A percentile compares a stretch with the other conserved stretches of the same genome.
Evolutionary conservation across 2,888 invertebrate species (phyloP).

Genomic region (Saturnia pavonia): DNA sequence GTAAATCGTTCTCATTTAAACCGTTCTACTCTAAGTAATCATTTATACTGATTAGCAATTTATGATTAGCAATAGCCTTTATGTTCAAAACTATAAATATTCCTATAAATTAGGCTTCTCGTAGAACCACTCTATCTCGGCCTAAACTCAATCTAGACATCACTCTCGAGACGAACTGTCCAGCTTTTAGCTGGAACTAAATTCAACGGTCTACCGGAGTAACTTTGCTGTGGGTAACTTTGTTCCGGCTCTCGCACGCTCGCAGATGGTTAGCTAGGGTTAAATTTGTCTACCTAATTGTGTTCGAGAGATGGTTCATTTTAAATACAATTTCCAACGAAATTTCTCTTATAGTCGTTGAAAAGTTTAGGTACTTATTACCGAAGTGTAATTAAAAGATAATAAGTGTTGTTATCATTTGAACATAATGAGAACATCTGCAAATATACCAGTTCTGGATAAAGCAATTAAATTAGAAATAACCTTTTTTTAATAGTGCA

Average conservation of each 20-base stretch:
- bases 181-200: conserved; percentile 44
- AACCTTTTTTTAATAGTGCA: neutral
- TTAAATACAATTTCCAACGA: neutral
- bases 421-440: neutral
- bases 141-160: conserved; percentile 52
- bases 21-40: neutral
- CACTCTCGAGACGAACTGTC: conserved; percentile 49
- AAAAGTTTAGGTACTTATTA: neutral
- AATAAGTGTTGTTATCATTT: neutral
- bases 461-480: neutral
- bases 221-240: conserved; percentile 46
- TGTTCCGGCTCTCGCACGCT: conserved; percentile 29
- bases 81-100: neutral
- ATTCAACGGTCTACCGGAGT: conserved; percentile 31
- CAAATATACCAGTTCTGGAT: neutral
- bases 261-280: conserved; percentile 40
- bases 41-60: neutral
- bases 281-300: conserved; percentile 22
- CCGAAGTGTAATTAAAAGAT: neutral
- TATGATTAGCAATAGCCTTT: no score
- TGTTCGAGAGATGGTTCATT: neutral
- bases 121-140: conserved; percentile 30
- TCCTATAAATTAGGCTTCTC: conserved; percentile 15
- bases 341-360: neutral
- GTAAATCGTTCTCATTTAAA: neutral